Percentiles rank a stretch among this genome's conserved stretches.
Evolutionary conservation across 1,140 invertebrate species (phyloP).

Genomic region (Neoseiulus cucumeris): DNA sequence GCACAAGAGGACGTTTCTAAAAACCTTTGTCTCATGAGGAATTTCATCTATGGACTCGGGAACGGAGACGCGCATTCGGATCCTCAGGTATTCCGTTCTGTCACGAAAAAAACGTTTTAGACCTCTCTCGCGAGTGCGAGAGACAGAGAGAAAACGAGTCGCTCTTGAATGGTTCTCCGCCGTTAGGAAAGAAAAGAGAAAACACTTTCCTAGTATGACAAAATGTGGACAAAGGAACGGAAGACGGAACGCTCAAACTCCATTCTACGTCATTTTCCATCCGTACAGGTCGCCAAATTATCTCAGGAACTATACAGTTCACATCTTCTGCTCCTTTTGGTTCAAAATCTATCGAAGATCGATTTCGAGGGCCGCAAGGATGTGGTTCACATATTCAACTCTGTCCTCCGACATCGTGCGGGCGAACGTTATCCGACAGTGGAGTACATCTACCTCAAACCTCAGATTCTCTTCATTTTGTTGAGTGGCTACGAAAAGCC

Average conservation of each 20-base stretch:
- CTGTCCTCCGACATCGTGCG: constrained; percentile 89
- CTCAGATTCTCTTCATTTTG: constrained; percentile 86
- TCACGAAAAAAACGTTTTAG: too few relatives aligned
- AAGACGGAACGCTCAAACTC: too few relatives aligned
- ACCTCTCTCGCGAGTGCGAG: too few relatives aligned
- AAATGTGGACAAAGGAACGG: too few relatives aligned
- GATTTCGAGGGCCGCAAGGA: constrained; percentile 99
- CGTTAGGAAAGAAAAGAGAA: too few relatives aligned
- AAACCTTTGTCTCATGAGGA: constrained; percentile 84
- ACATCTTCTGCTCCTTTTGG: constrained; percentile 70
- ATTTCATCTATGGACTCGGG: constrained; percentile 88
- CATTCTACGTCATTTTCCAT: neutral
- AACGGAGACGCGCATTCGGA: constrained; percentile 93
- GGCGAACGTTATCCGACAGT: constrained; percentile 91
- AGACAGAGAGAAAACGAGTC: too few relatives aligned
- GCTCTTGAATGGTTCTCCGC: too few relatives aligned
- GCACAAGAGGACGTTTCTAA: constrained; percentile 82
- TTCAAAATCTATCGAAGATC: constrained; percentile 81
- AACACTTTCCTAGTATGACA: too few relatives aligned
- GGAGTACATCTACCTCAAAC: constrained; percentile 93
- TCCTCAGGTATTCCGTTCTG: constrained; percentile 23
- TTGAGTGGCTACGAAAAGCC: constrained; percentile 96
- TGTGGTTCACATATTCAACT: constrained; percentile 97
- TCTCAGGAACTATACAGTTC: constrained; percentile 69
- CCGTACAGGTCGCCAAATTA: constrained; percentile 74